Conservation (phyloP, 2,888 invertebrate species). For the Aporophyla nigra region DNA sequence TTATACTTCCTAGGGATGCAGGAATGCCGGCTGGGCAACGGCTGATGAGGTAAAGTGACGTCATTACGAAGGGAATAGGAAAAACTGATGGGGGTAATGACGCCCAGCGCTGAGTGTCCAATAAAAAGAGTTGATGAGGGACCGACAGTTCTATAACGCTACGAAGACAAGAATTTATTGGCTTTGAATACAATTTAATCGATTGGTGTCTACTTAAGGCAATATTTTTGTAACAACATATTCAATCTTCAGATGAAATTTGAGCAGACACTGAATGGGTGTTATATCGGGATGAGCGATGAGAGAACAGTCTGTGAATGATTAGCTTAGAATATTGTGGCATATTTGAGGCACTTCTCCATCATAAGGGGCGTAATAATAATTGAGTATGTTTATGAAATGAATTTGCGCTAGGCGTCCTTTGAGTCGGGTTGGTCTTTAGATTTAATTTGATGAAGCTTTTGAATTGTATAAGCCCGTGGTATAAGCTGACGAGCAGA, state of each 20-base stretch:
- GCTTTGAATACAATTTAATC: slow-evolving; percentile 44
- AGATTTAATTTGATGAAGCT: not conserved
- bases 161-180: slow-evolving; percentile 30
- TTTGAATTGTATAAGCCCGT: slow-evolving; percentile 16
- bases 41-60: slow-evolving; percentile 50
- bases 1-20: slow-evolving; percentile 15
- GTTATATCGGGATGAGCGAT: slow-evolving; percentile 40
- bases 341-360: slow-evolving; percentile 49
- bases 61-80: slow-evolving; percentile 43
- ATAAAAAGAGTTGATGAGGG: slow-evolving; percentile 58
- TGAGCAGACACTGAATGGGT: slow-evolving; percentile 15
- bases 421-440: slow-evolving; percentile 2
- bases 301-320: slow-evolving; percentile 41
- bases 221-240: slow-evolving; percentile 33
- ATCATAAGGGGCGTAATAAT: slow-evolving; percentile 44
- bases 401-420: not conserved
- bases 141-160: slow-evolving; percentile 23
- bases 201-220: slow-evolving; percentile 9
- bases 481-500: not conserved
- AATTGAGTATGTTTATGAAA: slow-evolving; percentile 12
- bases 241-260: slow-evolving; percentile 37
- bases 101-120: slow-evolving; percentile 39
- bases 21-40: slow-evolving; percentile 3
- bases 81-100: slow-evolving; percentile 54
- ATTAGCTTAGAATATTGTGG: slow-evolving; percentile 43